These are phyloP conservation scores for Anarhynchus alexandrinus DNA, from an alignment of 2,113 vertebrate species.

Conservation along the genomic window DNA sequence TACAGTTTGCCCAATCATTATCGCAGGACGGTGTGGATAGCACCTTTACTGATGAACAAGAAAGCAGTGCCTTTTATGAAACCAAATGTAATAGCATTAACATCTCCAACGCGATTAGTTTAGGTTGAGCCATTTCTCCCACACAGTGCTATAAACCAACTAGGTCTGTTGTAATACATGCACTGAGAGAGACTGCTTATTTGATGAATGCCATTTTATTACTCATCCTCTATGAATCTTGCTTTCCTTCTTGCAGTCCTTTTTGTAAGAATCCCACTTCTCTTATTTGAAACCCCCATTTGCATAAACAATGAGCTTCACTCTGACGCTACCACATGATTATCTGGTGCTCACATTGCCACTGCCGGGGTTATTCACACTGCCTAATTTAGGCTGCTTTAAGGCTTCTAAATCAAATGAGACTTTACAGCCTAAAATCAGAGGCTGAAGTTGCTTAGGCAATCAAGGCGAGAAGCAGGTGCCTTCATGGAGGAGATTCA, in stretches of 20 bases:
- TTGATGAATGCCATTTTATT: slow-evolving; percentile 1
- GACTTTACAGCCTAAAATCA: neutral
- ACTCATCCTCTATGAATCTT: neutral
- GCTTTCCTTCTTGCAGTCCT: neutral
- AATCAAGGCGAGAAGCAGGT: neutral
- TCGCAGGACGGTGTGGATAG: neutral
- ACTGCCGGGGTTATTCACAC: neutral
- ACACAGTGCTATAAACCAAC: neutral
- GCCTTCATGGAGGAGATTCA: neutral
- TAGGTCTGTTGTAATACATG: neutral
- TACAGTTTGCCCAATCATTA: neutral
- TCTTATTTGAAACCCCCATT: neutral
- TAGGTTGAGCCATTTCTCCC: slow-evolving; percentile 5
- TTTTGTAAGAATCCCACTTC: neutral
- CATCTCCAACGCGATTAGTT: neutral
- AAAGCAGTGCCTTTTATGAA: neutral
- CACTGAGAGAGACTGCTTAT: neutral
- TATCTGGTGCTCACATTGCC: neutral
- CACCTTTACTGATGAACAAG: neutral
- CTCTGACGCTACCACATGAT: neutral
- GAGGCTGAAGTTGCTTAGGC: neutral
- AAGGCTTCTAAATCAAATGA: neutral
- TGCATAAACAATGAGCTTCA: neutral
- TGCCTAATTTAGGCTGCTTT: neutral
- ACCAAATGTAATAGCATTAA: neutral